Percentiles rank a stretch among this genome's conserved stretches.
Evolutionary conservation across 2,113 vertebrate species (phyloP).

Genomic region (Thunnus maccoyii): DNA sequence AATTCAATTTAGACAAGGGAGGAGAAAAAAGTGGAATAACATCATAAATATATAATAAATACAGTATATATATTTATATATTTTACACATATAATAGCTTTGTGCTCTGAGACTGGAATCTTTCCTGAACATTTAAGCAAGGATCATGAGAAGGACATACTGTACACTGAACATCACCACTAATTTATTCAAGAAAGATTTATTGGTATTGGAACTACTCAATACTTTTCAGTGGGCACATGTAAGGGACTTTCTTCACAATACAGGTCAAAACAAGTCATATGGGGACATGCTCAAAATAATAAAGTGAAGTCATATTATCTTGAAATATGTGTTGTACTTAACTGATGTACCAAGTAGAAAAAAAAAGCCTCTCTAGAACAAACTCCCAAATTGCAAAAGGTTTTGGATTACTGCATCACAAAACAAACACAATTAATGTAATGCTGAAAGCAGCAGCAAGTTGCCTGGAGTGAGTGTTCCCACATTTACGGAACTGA

Average conservation of each 20-base stretch:
- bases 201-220: not conserved
- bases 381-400: slow-evolving; percentile 49
- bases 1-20: slow-evolving; percentile 2
- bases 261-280: not conserved
- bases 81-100: not conserved
- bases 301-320: not conserved
- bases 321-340: not conserved
- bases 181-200: not conserved
- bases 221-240: not conserved
- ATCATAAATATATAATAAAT: slow-evolving; percentile 45
- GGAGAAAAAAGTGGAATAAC: slow-evolving; percentile 30
- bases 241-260: too few species aligned
- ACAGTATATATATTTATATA: too few species aligned
- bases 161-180: not conserved
- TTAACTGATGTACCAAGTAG: not conserved
- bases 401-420: slow-evolving; percentile 45
- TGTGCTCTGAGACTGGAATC: slow-evolving; percentile 2
- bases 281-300: not conserved
- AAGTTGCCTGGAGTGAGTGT: slow-evolving; percentile 56
- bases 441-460: slow-evolving; percentile 56
- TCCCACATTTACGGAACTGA: slow-evolving; percentile 51
- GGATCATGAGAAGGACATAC: slow-evolving; percentile 1
- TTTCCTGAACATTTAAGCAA: slow-evolving; percentile 31
- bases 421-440: slow-evolving; percentile 72
- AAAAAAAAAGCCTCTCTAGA: slow-evolving; percentile 17